phyloP scores from a whole-genome alignment of 2,888 invertebrate species.

The Eugnorisma glareosa region DNA sequence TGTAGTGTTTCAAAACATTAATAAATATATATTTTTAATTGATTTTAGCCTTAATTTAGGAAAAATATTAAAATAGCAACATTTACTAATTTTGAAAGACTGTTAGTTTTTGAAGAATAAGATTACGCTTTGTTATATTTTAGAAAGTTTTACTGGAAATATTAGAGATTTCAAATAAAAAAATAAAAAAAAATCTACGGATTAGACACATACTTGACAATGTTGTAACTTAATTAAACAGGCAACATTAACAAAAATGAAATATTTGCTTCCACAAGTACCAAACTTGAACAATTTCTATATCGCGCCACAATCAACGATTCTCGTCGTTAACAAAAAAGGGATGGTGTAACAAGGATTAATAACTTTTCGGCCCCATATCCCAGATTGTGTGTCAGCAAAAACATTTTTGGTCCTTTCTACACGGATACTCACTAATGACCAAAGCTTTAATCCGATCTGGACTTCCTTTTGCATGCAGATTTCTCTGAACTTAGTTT shows the following conservation, averaged over 20 bases:
- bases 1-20: neutral
- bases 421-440: conserved; percentile 35
- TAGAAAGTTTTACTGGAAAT: too few relatives aligned
- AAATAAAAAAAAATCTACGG: neutral
- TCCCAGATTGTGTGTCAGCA: conserved; percentile 36
- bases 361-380: conserved; percentile 42
- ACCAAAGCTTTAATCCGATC: conserved; percentile 15
- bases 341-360: conserved; percentile 36
- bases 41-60: neutral
- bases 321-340: conserved; percentile 48
- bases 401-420: conserved; percentile 49
- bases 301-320: conserved; percentile 36
- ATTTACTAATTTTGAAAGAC: too few relatives aligned
- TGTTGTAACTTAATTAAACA: neutral
- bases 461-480: neutral
- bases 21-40: neutral
- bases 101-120: neutral
- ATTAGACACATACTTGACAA: neutral
- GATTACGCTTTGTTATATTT: too few relatives aligned
- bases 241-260: neutral
- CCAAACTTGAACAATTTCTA: conserved; percentile 16
- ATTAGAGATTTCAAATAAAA: too few relatives aligned
- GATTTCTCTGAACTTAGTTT: neutral
- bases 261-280: conserved; percentile 5
- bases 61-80: too few relatives aligned